Base-by-base conservation (phyloP, 2,888 invertebrate genomes). In the Pilophorus perplexus region DNA sequence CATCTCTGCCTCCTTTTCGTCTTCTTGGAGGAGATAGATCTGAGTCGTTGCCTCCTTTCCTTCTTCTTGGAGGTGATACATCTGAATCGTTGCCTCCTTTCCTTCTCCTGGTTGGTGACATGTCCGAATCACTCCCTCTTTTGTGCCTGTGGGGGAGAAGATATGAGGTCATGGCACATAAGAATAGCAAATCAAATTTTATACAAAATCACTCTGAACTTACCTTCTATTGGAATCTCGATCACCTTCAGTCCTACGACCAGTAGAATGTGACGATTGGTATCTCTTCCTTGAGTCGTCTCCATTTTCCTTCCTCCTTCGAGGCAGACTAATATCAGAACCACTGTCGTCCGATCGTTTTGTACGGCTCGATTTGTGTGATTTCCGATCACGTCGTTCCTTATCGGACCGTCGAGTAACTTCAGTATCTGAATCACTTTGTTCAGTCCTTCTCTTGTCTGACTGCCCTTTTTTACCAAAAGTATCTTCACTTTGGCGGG, bases 21-120 rank as follows among this genome's bases (percentile, higher is more conserved):
- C 12, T 42, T 42, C 16, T 42, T 48, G 65, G 69, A 12, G 67
- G 66, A 40, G 33, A 78, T 64, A 72, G 57, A 72, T 77, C 77
- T 10, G 50, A 50, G 37, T 52, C 64, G 18, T 22, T 40, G 22
- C 25, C 59, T 25, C n/a, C 20, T 10, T 48, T 18, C 8, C 20
- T 3, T 10, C 33, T 67, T 46, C 65, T 37, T 25, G 64, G 57
- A 8, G 50, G 66, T 2, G 55, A 62, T 38, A 67, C 16, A 62
- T 67, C 67, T n/a, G 67, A 62, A 38, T 44, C 60, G 27, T 6
- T n/a, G 14, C 42, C 42, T 16, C 23, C 20, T 37, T 40, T 37
- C 10, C 28, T 67, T 50, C 25, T 16, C 48, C 59, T n/a, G n/a
- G n/a, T 46, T 23, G 8, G n/a, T 42, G 28, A 28, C 28, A 18